Percentiles rank a stretch among this genome's conserved stretches.
Conservation (phyloP, 92 coral and sea anemone genomes). For the Parazoanthus atlanticus region DNA sequence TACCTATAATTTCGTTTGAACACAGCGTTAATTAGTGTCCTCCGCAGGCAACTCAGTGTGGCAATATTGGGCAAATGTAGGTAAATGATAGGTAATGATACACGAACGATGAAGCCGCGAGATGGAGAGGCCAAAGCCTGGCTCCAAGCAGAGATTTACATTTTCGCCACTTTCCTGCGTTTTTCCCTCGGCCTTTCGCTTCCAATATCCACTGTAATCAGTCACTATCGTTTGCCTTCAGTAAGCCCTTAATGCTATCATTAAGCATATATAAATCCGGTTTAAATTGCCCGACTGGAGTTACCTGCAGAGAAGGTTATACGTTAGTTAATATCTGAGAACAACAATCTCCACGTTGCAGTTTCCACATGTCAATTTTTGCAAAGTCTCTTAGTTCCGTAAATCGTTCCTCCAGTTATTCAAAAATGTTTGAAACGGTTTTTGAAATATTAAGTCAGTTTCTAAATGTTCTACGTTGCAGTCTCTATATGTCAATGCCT, state of each 20-base stretch:
- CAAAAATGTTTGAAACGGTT: too few relatives aligned
- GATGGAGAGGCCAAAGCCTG: neutral
- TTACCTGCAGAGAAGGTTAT: neutral
- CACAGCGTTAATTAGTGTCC: neutral
- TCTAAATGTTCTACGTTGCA: too few relatives aligned
- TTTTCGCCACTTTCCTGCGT: too few relatives aligned
- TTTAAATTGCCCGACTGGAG: too few relatives aligned
- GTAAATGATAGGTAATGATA: neutral
- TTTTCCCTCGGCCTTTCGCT: neutral
- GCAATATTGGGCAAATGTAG: neutral
- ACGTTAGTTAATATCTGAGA: neutral
- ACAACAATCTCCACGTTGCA: neutral
- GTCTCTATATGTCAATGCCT: too few relatives aligned
- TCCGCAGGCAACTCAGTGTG: neutral
- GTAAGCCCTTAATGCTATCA: neutral
- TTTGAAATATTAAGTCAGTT: too few relatives aligned
- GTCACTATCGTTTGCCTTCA: neutral
- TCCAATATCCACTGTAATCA: neutral
- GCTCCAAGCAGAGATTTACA: neutral
- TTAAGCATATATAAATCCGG: neutral
- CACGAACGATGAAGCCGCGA: neutral
- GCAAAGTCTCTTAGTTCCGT: too few relatives aligned
- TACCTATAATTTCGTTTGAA: conserved; percentile 14
- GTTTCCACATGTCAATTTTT: neutral
- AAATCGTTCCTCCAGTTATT: too few relatives aligned